phyloP scores from a whole-genome alignment of 1,140 invertebrate species.

The Dinothrombium tinctorium region DNA sequence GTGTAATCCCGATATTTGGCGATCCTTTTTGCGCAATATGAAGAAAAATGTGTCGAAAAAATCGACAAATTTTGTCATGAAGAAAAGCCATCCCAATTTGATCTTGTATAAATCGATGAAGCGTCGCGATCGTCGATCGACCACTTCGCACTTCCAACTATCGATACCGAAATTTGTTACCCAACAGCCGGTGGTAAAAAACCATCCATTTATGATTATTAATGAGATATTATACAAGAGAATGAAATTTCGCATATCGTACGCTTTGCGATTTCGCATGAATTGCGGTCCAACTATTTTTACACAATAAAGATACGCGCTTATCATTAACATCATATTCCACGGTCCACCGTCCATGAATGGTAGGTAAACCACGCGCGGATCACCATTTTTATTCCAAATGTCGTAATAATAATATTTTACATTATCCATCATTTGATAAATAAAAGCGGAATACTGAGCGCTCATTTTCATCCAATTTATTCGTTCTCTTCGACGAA shows the following conservation, averaged over 20 bases:
- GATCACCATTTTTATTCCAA: conserved; percentile 11
- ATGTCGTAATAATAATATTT: conserved; percentile 9
- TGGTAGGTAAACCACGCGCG: conserved; percentile 7
- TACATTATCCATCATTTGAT: conserved; percentile 5
- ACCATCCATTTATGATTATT: conserved; percentile 9
- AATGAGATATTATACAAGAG: conserved; percentile 12
- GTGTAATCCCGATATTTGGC: conserved; percentile 63
- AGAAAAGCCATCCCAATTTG: conserved; percentile 25
- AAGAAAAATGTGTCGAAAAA: conserved; percentile 41
- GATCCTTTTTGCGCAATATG: conserved; percentile 60
- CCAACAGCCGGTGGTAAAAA: conserved; percentile 7
- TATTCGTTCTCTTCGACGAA: too few relatives aligned
- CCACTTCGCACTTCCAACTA: conserved; percentile 4
- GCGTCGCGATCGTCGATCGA: background rate
- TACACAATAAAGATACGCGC: conserved; percentile 8
- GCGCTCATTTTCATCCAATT: too few relatives aligned
- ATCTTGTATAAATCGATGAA: background rate
- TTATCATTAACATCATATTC: conserved; percentile 6
- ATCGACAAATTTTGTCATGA: conserved; percentile 25
- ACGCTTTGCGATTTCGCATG: conserved; percentile 13
- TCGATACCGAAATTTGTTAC: conserved; percentile 15
- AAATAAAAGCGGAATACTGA: background rate
- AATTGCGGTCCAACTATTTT: conserved; percentile 11
- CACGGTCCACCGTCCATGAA: conserved; percentile 11
- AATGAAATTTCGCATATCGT: conserved; percentile 6